These are phyloP conservation scores for Henricia sp. DNA, from an alignment of 53 echinoderm and acorn worm genomes.

Conservation along the genomic window DNA sequence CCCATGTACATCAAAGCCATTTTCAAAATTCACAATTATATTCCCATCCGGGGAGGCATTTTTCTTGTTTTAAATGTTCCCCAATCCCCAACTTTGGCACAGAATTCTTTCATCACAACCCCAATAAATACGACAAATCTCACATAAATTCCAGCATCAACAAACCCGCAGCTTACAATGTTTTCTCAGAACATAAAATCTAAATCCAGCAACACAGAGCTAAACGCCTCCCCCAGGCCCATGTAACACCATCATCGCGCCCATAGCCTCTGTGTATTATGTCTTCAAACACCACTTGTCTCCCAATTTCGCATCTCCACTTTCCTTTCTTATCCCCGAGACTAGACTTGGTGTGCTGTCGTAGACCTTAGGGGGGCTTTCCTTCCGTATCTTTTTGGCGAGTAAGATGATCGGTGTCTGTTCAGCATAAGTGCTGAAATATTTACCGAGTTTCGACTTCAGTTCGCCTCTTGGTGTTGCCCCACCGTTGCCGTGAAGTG, in stretches of 20 bases:
- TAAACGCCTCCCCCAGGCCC: constrained; percentile 8
- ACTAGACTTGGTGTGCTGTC: neutral
- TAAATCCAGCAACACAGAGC: neutral
- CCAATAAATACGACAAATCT: constrained; percentile 19
- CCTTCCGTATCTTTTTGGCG: too few relatives aligned
- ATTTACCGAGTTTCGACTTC: neutral
- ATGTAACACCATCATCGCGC: neutral
- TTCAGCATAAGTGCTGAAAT: neutral
- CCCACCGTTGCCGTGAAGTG: too few relatives aligned
- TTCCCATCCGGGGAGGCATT: too few relatives aligned
- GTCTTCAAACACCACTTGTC: constrained; percentile 7
- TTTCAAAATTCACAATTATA: too few relatives aligned
- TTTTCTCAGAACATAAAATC: constrained; percentile 28
- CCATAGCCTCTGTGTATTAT: neutral
- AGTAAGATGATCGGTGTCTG: neutral
- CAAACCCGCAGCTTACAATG: constrained; percentile 34
- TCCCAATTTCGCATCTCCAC: neutral
- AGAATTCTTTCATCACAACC: too few relatives aligned
- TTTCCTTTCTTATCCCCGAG: neutral
- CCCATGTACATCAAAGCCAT: too few relatives aligned
- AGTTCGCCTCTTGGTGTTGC: too few relatives aligned
- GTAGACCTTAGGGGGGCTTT: constrained; percentile 18
- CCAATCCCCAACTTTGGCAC: too few relatives aligned
- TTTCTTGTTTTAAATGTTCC: too few relatives aligned
- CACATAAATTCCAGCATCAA: constrained; percentile 5